These are phyloP conservation scores for Neopelma chrysocephalum DNA, from an alignment of 2,797 vertebrate species.

Conservation along the genomic window DNA sequence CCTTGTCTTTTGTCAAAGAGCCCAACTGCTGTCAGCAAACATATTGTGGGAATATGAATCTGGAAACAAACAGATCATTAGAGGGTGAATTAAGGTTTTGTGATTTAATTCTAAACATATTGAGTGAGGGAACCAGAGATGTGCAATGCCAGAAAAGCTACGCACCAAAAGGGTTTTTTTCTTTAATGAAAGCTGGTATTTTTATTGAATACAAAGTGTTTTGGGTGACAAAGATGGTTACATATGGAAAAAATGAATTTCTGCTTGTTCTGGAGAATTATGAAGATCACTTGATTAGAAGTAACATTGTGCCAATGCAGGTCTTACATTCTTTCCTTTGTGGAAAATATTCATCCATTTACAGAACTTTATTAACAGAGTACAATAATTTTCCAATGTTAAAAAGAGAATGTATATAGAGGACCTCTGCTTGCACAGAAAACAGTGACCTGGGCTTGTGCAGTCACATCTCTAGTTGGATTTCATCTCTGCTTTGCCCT, in stretches of 20 bases:
- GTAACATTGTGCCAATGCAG: neutral
- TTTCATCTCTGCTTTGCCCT: neutral
- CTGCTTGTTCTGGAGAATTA: slow-evolving; percentile 27
- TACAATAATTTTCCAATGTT: neutral
- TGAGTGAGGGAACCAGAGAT: slow-evolving; percentile 46
- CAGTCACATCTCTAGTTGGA: neutral
- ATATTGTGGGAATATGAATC: slow-evolving; percentile 60
- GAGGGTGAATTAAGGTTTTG: slow-evolving; percentile 63
- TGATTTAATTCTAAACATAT: slow-evolving; percentile 60
- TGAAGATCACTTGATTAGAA: slow-evolving; percentile 2
- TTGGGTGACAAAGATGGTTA: slow-evolving; percentile 43
- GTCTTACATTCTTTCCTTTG: slow-evolving; percentile 16
- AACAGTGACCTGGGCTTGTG: neutral
- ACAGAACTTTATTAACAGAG: neutral
- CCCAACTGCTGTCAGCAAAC: slow-evolving; percentile 65
- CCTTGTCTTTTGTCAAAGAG: slow-evolving; percentile 42
- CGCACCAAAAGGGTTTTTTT: neutral
- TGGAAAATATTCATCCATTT: slow-evolving; percentile 2
- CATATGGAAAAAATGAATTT: slow-evolving; percentile 43
- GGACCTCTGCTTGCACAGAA: neutral
- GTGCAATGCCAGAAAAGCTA: slow-evolving; percentile 18
- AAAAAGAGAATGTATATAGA: neutral
- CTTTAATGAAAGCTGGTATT: slow-evolving; percentile 38
- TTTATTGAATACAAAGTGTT: slow-evolving; percentile 45
- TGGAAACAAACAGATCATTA: slow-evolving; percentile 68